Evolutionary conservation across 2,888 invertebrate species (phyloP).

Genomic region (Xestobium rufovillosum): DNA sequence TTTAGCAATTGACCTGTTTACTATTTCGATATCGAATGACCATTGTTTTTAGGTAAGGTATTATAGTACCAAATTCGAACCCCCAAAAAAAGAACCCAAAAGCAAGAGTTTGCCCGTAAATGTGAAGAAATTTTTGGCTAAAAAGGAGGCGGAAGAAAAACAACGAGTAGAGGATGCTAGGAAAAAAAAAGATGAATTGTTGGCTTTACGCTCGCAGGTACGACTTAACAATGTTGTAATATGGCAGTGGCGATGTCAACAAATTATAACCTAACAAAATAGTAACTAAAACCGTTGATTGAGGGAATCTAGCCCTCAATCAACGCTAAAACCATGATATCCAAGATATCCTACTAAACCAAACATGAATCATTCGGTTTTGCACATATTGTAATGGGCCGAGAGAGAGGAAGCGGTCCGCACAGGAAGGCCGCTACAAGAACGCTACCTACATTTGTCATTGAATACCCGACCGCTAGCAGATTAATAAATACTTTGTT

Average conservation of each 20-base stretch:
- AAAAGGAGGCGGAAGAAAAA: slow-evolving; percentile 72
- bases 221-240: slow-evolving; percentile 9
- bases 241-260: neutral
- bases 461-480: too few species aligned
- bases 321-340: too few species aligned
- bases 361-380: too few species aligned
- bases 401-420: too few species aligned
- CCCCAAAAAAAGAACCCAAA: slow-evolving; percentile 72
- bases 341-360: too few species aligned
- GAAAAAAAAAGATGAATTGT: slow-evolving; percentile 56
- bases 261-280: slow-evolving; percentile 6
- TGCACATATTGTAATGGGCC: too few species aligned
- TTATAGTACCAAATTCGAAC: slow-evolving; percentile 72
- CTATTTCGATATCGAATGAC: slow-evolving; percentile 15
- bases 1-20: slow-evolving; percentile 3
- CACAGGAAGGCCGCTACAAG: too few species aligned
- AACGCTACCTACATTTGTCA: too few species aligned
- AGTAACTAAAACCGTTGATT: slow-evolving; percentile 7
- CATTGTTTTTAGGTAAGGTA: slow-evolving; percentile 46
- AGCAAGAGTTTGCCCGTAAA: slow-evolving; percentile 64
- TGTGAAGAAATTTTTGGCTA: slow-evolving; percentile 75
- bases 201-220: slow-evolving; percentile 52
- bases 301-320: slow-evolving; percentile 2
- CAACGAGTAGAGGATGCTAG: slow-evolving; percentile 55
- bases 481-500: too few species aligned